Conservation (phyloP, 2,888 invertebrate species). For the Sesia apiformis region DNA sequence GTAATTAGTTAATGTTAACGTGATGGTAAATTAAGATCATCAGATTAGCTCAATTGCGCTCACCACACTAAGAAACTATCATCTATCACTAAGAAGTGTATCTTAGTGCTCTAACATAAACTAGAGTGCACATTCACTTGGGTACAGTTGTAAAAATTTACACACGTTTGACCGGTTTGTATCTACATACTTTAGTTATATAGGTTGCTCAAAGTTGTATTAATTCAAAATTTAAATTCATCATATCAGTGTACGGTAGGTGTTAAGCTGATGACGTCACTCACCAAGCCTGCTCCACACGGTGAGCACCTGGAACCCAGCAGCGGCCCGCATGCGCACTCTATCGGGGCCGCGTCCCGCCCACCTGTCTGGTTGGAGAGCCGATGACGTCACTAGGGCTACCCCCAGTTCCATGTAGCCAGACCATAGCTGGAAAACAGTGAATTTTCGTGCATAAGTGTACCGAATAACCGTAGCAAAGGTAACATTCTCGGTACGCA, state of each 20-base stretch:
- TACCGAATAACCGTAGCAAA: background rate
- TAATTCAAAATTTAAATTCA: too few species aligned
- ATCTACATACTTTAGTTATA: background rate
- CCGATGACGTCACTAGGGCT: constrained; percentile 53
- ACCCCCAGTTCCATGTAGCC: constrained; percentile 66
- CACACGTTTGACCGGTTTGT: background rate
- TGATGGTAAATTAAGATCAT: too few species aligned
- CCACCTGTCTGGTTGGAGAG: constrained; percentile 57
- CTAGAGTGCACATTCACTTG: too few species aligned
- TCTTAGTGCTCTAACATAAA: too few species aligned
- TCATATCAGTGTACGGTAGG: too few species aligned
- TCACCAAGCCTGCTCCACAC: constrained; percentile 92
- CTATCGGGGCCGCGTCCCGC: constrained; percentile 57
- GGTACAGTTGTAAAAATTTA: too few species aligned
- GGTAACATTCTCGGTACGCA: too few species aligned
- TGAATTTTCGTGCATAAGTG: background rate
- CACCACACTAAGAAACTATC: too few species aligned
- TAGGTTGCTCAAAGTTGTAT: background rate
- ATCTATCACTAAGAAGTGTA: too few species aligned
- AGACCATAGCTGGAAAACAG: constrained; percentile 62
- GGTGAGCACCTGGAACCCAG: constrained; percentile 93
- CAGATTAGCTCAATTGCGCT: too few species aligned
- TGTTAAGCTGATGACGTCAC: background rate
- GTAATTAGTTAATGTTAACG: too few species aligned
- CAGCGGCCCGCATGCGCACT: constrained; percentile 90